Percentiles rank a stretch among this genome's conserved stretches.
phyloP scores from a whole-genome alignment of 2,888 invertebrate species.

The Mongoloraphidia duomilia region DNA sequence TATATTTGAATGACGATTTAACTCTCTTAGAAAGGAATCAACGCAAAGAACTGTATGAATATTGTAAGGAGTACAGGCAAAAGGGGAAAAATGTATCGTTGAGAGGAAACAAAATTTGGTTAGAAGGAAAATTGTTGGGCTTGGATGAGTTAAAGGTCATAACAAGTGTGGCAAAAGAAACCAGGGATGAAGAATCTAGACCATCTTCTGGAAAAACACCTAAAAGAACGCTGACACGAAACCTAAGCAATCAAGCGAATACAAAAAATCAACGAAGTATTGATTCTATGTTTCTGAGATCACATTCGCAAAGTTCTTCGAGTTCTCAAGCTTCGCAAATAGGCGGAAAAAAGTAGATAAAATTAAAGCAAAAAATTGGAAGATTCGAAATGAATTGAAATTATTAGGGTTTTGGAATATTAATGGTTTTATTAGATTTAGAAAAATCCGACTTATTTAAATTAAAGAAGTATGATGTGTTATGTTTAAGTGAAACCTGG shows the following conservation, averaged over 20 bases:
- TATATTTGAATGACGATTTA: background rate
- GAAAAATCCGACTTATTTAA: background rate
- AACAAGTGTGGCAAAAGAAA: background rate
- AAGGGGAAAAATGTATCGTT: background rate
- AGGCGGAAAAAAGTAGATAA: too few relatives aligned
- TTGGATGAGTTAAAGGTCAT: background rate
- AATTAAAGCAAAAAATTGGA: too few relatives aligned
- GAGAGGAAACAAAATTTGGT: background rate
- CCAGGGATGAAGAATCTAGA: too few relatives aligned
- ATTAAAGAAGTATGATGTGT: background rate
- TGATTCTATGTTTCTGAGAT: background rate
- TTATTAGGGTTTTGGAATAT: slow-evolving; percentile 1
- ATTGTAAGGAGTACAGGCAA: background rate
- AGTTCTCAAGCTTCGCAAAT: too few relatives aligned
- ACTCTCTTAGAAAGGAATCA: background rate
- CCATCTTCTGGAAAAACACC: background rate
- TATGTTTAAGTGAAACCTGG: background rate
- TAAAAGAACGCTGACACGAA: background rate
- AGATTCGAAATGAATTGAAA: too few relatives aligned
- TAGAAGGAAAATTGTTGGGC: background rate
- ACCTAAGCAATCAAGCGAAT: background rate
- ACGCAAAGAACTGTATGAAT: background rate
- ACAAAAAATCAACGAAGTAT: background rate
- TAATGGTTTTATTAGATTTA: background rate
- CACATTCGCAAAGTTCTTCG: too few relatives aligned